phyloP scores from a whole-genome alignment of 2,113 vertebrate species.

The Cyphomyrus discorhynchus region DNA sequence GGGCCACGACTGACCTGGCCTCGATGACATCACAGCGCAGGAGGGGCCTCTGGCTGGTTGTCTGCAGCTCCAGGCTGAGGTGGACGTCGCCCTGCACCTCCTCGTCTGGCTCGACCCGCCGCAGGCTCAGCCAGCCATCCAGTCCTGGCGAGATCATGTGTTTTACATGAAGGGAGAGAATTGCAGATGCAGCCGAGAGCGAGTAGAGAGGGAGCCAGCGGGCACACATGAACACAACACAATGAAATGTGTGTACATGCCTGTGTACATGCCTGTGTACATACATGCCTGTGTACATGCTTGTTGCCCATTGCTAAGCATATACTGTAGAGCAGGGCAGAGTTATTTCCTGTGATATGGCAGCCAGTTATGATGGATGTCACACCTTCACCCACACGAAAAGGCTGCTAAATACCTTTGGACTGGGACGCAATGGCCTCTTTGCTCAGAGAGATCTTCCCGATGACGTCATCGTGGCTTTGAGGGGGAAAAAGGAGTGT shows the following conservation, averaged over 20 bases:
- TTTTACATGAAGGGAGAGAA: neutral
- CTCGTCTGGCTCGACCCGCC: slow-evolving; percentile 65
- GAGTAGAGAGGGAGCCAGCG: neutral
- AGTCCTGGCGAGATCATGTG: slow-evolving; percentile 52
- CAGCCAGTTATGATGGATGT: neutral
- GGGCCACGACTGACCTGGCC: slow-evolving; percentile 63
- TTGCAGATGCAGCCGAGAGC: neutral
- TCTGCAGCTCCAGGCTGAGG: slow-evolving; percentile 60
- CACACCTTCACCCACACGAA: neutral
- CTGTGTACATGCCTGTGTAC: neutral
- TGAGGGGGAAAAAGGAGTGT: neutral
- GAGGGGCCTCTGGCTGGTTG: slow-evolving; percentile 32
- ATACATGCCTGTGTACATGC: neutral
- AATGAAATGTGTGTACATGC: neutral
- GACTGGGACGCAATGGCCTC: slow-evolving; percentile 68
- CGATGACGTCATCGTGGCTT: slow-evolving; percentile 78
- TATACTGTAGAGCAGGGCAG: neutral
- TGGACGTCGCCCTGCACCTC: slow-evolving; percentile 85
- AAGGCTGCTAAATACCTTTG: slow-evolving; percentile 59
- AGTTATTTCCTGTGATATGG: neutral
- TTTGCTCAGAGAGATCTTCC: slow-evolving; percentile 76
- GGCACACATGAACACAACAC: neutral
- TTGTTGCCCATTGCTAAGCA: neutral
- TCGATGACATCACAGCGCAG: slow-evolving; percentile 73
- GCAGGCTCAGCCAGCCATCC: slow-evolving; percentile 81